These are phyloP conservation scores for Lumbricus terrestris DNA, from an alignment of 2,888 invertebrate genomes.

Conservation along the genomic window DNA sequence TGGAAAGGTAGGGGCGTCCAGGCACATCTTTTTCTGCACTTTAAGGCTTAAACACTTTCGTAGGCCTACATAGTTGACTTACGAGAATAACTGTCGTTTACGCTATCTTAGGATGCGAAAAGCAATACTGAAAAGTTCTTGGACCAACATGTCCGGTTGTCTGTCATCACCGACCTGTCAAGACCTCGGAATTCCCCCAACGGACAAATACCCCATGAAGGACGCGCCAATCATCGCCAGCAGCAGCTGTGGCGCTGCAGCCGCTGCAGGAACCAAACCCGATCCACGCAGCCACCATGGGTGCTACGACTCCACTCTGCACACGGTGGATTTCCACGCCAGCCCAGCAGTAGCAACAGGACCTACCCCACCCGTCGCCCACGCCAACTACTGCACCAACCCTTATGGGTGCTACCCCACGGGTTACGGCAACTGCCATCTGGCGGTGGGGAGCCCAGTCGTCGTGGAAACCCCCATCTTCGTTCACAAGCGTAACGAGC, in stretches of 20 bases:
- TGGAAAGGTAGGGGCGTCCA: no score
- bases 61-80: no score
- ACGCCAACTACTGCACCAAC: background rate
- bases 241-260: constrained; percentile 25
- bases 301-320: constrained; percentile 13
- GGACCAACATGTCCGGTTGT: constrained; percentile 28
- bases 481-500: constrained; percentile 55
- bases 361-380: background rate
- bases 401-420: background rate
- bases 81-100: background rate
- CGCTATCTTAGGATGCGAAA: background rate
- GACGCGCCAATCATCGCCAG: constrained; percentile 40
- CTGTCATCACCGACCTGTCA: constrained; percentile 50
- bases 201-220: constrained; percentile 40
- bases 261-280: constrained; percentile 20
- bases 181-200: constrained; percentile 49
- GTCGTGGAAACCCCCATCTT: constrained; percentile 35
- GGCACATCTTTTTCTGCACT: no score
- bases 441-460: background rate
- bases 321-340: background rate
- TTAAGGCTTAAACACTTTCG: no score
- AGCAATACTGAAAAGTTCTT: constrained; percentile 7
- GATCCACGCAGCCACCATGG: background rate
- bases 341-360: background rate
- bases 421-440: background rate